Percentiles rank a stretch among this genome's conserved stretches.
Evolutionary conservation across 2,797 vertebrate species (phyloP).

Genomic region (Lepus townsendii): DNA sequence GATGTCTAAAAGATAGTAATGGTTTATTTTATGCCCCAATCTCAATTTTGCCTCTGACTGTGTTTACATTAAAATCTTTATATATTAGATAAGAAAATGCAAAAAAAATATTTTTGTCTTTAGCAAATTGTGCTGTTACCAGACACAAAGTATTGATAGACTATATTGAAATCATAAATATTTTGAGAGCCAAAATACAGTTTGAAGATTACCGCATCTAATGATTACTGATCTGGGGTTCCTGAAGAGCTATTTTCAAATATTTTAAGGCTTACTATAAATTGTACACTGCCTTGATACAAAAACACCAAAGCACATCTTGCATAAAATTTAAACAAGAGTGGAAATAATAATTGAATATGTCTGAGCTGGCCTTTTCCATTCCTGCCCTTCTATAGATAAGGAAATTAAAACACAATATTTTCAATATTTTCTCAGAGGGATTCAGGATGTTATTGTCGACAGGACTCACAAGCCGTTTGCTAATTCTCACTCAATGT

Average conservation of each 20-base stretch:
- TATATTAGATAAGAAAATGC: slow-evolving; percentile 50
- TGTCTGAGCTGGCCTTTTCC: not conserved
- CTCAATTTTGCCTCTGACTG: slow-evolving; percentile 52
- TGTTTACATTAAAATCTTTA: slow-evolving; percentile 57
- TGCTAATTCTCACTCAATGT: not conserved
- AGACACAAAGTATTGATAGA: slow-evolving; percentile 64
- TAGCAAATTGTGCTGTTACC: slow-evolving; percentile 58
- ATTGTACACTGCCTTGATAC: slow-evolving; percentile 3
- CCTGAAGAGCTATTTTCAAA: slow-evolving; percentile 39
- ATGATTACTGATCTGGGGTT: not conserved
- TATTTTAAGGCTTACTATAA: slow-evolving; percentile 44
- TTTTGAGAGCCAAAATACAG: slow-evolving; percentile 48
- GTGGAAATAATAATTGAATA: not conserved
- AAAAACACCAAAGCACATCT: not conserved
- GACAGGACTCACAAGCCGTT: not conserved
- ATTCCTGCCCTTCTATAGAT: not conserved
- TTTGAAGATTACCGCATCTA: slow-evolving; percentile 7
- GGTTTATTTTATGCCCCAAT: slow-evolving; percentile 56
- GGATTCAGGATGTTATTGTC: not conserved
- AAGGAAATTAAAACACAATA: not conserved
- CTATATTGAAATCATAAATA: slow-evolving; percentile 73
- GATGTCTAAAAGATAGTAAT: slow-evolving; percentile 28
- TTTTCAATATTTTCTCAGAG: not conserved
- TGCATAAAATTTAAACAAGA: not conserved
- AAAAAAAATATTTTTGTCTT: not conserved